Percentiles rank a stretch among this genome's conserved stretches.
Evolutionary conservation across 2,113 vertebrate genomes (phyloP).

Genomic region (Sinocyclocheilus anshuiensis): DNA sequence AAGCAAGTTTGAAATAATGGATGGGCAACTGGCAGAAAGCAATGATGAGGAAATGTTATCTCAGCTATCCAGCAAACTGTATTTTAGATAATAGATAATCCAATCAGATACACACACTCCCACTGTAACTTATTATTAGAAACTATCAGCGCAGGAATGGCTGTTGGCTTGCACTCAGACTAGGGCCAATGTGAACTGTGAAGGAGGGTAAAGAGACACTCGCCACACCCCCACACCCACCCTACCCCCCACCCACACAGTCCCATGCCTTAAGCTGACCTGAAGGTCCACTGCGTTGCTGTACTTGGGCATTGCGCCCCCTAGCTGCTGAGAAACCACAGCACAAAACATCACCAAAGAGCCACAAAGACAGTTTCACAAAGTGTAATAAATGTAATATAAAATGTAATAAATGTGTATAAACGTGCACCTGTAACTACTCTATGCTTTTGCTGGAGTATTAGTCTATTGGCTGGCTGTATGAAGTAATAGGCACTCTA

Average conservation of each 20-base stretch:
- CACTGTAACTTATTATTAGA: no score
- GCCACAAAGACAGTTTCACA: background rate
- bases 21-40: background rate
- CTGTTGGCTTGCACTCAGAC: no score
- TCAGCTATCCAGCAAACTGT: constrained; percentile 21
- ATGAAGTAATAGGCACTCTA: background rate
- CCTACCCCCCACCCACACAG: constrained; percentile 35
- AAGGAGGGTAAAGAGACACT: no score
- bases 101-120: constrained; percentile 8
- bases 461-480: background rate
- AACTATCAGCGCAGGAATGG: no score
- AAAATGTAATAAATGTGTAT: background rate
- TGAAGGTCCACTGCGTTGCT: constrained; percentile 69
- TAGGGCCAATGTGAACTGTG: no score
- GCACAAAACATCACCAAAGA: constrained; percentile 49
- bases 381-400: constrained; percentile 1
- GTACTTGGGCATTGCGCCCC: constrained; percentile 63
- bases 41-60: constrained; percentile 9
- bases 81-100: constrained; percentile 15
- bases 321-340: constrained; percentile 70
- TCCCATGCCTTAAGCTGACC: constrained; percentile 71
- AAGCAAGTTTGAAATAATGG: background rate
- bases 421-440: background rate
- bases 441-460: background rate
- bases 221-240: no score